Base-by-base conservation (phyloP, 2,888 invertebrate genomes). In the Falcaria lacertinaria region DNA sequence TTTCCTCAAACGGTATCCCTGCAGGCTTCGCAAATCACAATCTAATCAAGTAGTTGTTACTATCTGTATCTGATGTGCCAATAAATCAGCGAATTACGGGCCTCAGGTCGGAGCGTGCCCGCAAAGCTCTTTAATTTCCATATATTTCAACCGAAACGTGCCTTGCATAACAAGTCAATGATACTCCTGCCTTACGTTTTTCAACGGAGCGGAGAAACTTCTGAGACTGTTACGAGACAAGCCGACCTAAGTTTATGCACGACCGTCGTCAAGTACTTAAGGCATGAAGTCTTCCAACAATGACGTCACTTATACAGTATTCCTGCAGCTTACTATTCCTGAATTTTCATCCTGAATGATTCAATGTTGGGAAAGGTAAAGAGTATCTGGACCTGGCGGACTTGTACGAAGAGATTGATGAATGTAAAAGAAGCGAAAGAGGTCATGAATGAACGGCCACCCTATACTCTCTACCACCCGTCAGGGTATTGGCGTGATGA, bases 21-120 rank as follows among this genome's bases (percentile, higher is more conserved):
- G 8, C 14, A 34, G 34, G 46, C 42, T 42, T 39, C 22, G 19
- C 34, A 43, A 53, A 48, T 48, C 47, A 44, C 42, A 38, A 46
- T 33, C 43, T 44, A 53, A 50, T 56, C 44, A 48, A 48, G 43
- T 49, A 46, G 47, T 46, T 44, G 35, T 33, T 41, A 43, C 39
- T 34, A 38, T 43, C 40, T n/a, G 39, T 50, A 51, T 48, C 50
- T 48, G 13, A 19, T 37, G 54, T 51, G 43, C 52, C 69, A 73
- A 78, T 80, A 81, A 80, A 79, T 79, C 76, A 70, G 57, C 52
- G 64, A 75, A 70, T 77, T 79, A 73, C 68, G 58, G 51, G 64
- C 55, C 61, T 67, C 52, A 48, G 57, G 48, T 49, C 60, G 58
- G 60, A 57, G 57, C 60, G 61, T 55, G 46, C 57, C 46, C 55